Percentiles rank a stretch among this genome's conserved stretches.
These are phyloP conservation scores for Diarsia mendica DNA, from an alignment of 2,888 invertebrate genomes.

Conservation along the genomic window DNA sequence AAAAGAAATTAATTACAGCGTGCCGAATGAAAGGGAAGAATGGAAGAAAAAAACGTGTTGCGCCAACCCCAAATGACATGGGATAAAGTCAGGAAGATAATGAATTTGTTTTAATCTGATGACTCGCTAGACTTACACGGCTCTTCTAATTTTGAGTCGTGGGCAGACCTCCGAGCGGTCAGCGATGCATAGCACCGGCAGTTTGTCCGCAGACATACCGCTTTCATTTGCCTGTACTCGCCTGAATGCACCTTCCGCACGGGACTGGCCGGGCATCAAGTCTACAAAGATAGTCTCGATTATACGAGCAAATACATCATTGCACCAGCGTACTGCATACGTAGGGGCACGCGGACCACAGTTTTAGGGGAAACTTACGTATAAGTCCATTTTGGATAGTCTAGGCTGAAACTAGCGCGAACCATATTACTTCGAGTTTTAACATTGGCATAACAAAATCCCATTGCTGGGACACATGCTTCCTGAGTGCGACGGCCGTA, in stretches of 20 bases:
- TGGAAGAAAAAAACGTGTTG: too few species aligned
- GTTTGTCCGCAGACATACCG: constrained; percentile 75
- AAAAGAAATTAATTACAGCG: too few species aligned
- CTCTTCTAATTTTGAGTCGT: constrained; percentile 80
- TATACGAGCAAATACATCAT: background rate
- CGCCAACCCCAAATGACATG: too few species aligned
- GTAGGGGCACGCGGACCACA: background rate
- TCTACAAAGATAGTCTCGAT: constrained; percentile 65
- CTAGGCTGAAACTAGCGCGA: too few species aligned
- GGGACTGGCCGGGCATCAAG: constrained; percentile 79
- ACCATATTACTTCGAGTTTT: background rate
- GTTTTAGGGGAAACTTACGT: background rate
- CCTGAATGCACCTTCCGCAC: constrained; percentile 80
- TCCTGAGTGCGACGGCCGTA: background rate
- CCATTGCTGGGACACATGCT: background rate
- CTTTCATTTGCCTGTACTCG: constrained; percentile 76
- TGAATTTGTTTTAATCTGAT: background rate
- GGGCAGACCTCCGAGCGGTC: constrained; percentile 82
- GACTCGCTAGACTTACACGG: constrained; percentile 78
- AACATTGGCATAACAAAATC: background rate
- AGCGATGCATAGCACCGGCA: constrained; percentile 79
- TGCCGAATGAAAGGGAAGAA: too few species aligned
- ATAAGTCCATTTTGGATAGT: background rate
- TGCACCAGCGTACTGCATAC: background rate
- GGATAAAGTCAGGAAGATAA: too few species aligned